phyloP scores from a whole-genome alignment of 2,797 vertebrate species.

The Hoplostethus mediterraneus region DNA sequence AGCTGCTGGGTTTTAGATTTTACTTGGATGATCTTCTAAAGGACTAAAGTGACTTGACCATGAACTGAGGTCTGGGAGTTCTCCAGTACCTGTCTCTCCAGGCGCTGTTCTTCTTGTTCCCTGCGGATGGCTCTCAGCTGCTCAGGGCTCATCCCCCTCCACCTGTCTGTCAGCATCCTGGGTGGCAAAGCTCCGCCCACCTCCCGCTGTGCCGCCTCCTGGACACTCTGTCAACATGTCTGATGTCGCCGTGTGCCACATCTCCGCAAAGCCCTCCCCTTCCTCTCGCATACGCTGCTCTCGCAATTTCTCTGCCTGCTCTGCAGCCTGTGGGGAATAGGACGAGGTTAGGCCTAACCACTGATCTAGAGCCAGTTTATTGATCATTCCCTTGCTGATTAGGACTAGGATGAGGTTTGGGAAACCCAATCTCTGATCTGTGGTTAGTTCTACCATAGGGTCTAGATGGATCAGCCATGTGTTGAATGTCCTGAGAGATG shows the following conservation, averaged over 20 bases:
- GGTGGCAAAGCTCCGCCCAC: constrained; percentile 41
- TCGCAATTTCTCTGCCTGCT: constrained; percentile 63
- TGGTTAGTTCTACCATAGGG: constrained; percentile 37
- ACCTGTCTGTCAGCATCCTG: constrained; percentile 76
- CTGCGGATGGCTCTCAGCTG: constrained; percentile 76
- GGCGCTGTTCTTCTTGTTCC: constrained; percentile 74
- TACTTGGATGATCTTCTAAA: background rate
- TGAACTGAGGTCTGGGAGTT: background rate
- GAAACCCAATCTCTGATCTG: constrained; percentile 31
- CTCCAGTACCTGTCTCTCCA: constrained; percentile 76
- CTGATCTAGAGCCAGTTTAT: constrained; percentile 27
- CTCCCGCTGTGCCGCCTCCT: constrained; percentile 62
- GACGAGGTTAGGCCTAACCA: constrained; percentile 31
- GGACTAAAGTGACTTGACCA: background rate
- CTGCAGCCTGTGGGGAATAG: constrained; percentile 69
- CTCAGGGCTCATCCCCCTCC: constrained; percentile 84
- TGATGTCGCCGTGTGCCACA: constrained; percentile 78
- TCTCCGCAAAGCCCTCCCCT: constrained; percentile 72
- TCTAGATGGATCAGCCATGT: constrained; percentile 29
- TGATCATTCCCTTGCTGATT: constrained; percentile 35
- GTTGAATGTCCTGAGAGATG: constrained; percentile 23
- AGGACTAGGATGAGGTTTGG: constrained; percentile 18
- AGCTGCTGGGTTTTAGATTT: background rate
- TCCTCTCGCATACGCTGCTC: constrained; percentile 69
- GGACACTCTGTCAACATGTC: constrained; percentile 84